These are phyloP conservation scores for Pteromalus puparum DNA, from an alignment of 1,140 invertebrate genomes.

Conservation along the genomic window DNA sequence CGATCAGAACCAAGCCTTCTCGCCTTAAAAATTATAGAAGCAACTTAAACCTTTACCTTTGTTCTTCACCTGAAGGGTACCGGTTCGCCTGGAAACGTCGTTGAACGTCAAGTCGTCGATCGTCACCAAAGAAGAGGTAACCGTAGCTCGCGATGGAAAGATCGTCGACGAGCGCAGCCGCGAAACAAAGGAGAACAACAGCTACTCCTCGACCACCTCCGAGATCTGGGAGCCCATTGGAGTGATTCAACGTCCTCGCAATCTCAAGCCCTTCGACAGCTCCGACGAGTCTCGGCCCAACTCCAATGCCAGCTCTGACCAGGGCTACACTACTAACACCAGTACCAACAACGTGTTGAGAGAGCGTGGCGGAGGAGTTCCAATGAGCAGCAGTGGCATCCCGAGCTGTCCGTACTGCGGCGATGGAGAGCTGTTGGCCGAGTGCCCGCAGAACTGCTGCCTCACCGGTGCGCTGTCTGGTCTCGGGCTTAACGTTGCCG, in stretches of 20 bases:
- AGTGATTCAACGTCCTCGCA: slow-evolving; percentile 72
- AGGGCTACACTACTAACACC: slow-evolving; percentile 72
- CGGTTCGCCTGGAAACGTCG: slow-evolving; percentile 84
- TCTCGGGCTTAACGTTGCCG: slow-evolving; percentile 61
- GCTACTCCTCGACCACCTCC: slow-evolving; percentile 81
- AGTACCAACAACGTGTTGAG: slow-evolving; percentile 69
- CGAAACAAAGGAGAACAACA: slow-evolving; percentile 85
- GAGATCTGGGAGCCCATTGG: slow-evolving; percentile 83
- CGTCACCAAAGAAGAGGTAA: slow-evolving; percentile 84
- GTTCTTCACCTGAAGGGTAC: slow-evolving; percentile 72
- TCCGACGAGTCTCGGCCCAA: slow-evolving; percentile 72
- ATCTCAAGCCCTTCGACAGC: slow-evolving; percentile 71
- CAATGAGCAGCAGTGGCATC: slow-evolving; percentile 63
- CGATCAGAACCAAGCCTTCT: too few relatives aligned
- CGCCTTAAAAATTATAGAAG: background rate
- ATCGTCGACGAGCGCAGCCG: slow-evolving; percentile 83
- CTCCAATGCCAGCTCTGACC: slow-evolving; percentile 73
- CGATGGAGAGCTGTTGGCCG: background rate
- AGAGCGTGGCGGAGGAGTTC: slow-evolving; percentile 62
- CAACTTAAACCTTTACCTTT: background rate
- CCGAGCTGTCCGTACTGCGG: slow-evolving; percentile 19
- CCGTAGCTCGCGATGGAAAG: slow-evolving; percentile 81
- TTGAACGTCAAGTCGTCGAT: slow-evolving; percentile 84
- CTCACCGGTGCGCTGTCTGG: slow-evolving; percentile 31
- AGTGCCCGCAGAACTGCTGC: slow-evolving; percentile 31